A percentile compares a stretch with the other conserved stretches of the same genome.
phyloP scores from a whole-genome alignment of 92 coral and sea anemone species.

The Actinernus sp. region DNA sequence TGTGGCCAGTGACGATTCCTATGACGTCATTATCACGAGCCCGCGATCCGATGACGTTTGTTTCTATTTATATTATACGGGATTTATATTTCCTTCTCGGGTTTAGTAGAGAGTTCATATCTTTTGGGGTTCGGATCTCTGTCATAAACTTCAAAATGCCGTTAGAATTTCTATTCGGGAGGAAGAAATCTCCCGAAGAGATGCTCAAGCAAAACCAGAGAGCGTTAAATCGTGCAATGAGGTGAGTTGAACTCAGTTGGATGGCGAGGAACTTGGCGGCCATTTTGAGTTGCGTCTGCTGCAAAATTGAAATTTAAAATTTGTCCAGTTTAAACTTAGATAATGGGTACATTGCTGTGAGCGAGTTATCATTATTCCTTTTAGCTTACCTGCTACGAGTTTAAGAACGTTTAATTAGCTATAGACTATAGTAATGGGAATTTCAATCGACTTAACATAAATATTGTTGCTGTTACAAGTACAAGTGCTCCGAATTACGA shows the following conservation, averaged over 20 bases:
- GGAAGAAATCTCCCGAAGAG: slow-evolving; percentile 94
- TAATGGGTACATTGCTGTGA: too few relatives aligned
- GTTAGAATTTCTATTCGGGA: slow-evolving; percentile 89
- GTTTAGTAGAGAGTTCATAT: background rate
- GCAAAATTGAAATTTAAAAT: too few relatives aligned
- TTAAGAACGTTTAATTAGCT: too few relatives aligned
- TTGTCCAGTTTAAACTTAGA: too few relatives aligned
- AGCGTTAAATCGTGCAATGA: slow-evolving; percentile 92
- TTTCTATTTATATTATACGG: slow-evolving; percentile 70
- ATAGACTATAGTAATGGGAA: too few relatives aligned
- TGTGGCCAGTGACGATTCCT: too few relatives aligned
- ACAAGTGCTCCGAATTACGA: too few relatives aligned
- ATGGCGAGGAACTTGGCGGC: slow-evolving; percentile 1
- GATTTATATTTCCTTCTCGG: background rate
- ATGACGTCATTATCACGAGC: too few relatives aligned
- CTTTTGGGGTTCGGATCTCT: background rate
- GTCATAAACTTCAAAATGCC: slow-evolving; percentile 49
- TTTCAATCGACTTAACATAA: too few relatives aligned
- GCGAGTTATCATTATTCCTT: too few relatives aligned
- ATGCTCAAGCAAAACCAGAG: slow-evolving; percentile 96
- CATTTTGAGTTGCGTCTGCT: slow-evolving; percentile 5
- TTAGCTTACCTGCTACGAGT: too few relatives aligned
- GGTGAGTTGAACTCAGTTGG: slow-evolving; percentile 38
- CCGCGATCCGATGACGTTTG: slow-evolving; percentile 76
- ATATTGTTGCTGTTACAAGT: too few relatives aligned